Conservation (phyloP, 2,797 vertebrate species). For the Phoxinus dragarum region DNA sequence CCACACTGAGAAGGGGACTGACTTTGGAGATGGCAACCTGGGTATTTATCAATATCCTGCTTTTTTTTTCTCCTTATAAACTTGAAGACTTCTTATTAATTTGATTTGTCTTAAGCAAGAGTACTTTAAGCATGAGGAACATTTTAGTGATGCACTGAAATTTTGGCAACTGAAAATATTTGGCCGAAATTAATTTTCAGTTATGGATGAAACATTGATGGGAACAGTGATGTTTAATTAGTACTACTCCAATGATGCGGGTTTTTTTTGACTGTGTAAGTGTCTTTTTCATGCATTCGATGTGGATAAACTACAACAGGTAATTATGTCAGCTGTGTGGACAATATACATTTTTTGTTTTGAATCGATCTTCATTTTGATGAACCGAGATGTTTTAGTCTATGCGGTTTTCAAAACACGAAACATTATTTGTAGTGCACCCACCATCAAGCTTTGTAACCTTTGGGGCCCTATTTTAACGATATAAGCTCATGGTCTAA, state of each 20-base stretch:
- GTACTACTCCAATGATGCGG: background rate
- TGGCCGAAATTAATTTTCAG: background rate
- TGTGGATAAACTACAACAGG: background rate
- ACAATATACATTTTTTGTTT: background rate
- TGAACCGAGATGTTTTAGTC: background rate
- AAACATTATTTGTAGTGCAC: background rate
- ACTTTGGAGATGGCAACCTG: constrained; percentile 97
- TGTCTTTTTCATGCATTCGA: background rate
- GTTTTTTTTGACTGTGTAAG: background rate
- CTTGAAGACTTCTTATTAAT: background rate
- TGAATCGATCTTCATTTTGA: background rate
- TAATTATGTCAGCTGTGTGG: background rate
- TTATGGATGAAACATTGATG: background rate
- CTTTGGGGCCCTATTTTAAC: background rate
- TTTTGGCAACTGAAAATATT: background rate
- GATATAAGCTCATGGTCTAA: too few species aligned
- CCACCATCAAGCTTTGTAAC: background rate
- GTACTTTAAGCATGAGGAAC: background rate
- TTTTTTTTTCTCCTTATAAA: background rate
- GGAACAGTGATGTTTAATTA: background rate
- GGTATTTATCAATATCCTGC: constrained; percentile 75
- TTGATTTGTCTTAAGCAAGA: background rate
- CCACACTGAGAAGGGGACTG: constrained; percentile 91
- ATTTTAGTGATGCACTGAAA: background rate
- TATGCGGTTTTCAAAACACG: background rate